Percentiles rank a stretch among this genome's conserved stretches.
These are phyloP conservation scores for Anaspis maculata DNA, from an alignment of 2,888 invertebrate genomes.

Conservation along the genomic window DNA sequence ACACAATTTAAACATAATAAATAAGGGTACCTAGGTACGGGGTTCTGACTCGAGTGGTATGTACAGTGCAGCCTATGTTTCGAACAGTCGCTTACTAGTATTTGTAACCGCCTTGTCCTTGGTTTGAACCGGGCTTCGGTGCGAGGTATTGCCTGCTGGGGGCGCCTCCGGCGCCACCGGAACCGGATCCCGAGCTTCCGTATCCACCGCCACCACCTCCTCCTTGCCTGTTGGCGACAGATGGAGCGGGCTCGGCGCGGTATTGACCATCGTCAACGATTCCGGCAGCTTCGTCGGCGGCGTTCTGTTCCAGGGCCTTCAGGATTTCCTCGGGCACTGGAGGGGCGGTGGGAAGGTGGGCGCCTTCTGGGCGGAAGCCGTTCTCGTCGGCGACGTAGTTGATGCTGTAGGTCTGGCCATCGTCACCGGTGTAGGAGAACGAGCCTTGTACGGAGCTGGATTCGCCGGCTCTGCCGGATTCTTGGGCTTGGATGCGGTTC, in stretches of 20 bases:
- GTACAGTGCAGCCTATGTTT: too few species aligned
- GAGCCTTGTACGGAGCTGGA: constrained; percentile 38
- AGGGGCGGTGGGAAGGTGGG: constrained; percentile 53
- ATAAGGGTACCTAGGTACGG: too few species aligned
- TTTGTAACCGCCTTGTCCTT: neutral
- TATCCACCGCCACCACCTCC: too few species aligned
- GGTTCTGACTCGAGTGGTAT: too few species aligned
- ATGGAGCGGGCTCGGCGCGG: constrained; percentile 9
- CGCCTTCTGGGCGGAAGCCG: constrained; percentile 66
- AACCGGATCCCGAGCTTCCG: too few species aligned
- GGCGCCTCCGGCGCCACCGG: constrained; percentile 2
- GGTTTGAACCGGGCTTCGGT: neutral
- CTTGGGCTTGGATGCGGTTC: constrained; percentile 29
- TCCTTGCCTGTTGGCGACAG: constrained; percentile 1
- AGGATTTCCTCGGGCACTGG: constrained; percentile 24
- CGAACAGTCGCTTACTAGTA: too few species aligned
- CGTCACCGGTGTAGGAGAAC: constrained; percentile 45
- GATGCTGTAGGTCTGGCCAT: constrained; percentile 43
- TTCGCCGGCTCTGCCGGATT: constrained; percentile 52
- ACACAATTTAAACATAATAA: too few species aligned
- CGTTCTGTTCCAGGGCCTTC: constrained; percentile 14
- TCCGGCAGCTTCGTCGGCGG: constrained; percentile 45
- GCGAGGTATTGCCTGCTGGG: too few species aligned
- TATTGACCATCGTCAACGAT: constrained; percentile 45
- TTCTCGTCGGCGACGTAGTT: constrained; percentile 61